phyloP scores from a whole-genome alignment of 2,797 vertebrate genomes.

The Eurystomus glaucurus region DNA sequence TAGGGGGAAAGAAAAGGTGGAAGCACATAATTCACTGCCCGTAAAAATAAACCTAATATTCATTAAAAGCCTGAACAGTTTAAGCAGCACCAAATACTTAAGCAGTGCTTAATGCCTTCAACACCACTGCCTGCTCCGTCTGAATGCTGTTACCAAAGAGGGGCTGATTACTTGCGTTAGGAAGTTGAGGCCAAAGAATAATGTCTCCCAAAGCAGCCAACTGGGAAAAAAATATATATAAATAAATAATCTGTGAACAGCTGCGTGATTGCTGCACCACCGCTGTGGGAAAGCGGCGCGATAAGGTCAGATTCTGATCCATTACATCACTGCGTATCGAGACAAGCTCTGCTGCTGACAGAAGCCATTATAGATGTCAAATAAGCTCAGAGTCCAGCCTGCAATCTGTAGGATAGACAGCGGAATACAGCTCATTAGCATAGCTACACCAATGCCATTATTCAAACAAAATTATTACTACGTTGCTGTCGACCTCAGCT shows the following conservation, averaged over 20 bases:
- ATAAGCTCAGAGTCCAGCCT: neutral
- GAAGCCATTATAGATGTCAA: neutral
- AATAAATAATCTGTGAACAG: neutral
- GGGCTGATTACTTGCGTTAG: neutral
- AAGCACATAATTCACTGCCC: neutral
- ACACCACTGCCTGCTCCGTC: neutral
- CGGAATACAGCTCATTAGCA: neutral
- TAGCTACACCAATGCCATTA: neutral
- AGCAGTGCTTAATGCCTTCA: neutral
- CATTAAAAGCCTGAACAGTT: neutral
- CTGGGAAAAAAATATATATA: neutral
- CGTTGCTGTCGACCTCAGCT: neutral
- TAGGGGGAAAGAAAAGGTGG: neutral
- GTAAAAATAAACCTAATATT: conserved; percentile 3
- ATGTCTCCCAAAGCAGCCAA: conserved; percentile 21
- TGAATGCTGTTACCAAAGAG: neutral
- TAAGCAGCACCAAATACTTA: neutral
- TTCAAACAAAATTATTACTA: conserved; percentile 23
- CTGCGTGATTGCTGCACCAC: neutral
- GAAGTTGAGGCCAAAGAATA: conserved; percentile 5
- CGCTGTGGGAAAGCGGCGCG: neutral
- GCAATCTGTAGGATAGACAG: neutral
- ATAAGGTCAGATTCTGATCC: conserved; percentile 6
- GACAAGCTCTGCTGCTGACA: neutral
- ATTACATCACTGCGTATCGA: neutral